Conservation (phyloP, 2,797 vertebrate species). For the Coendou prehensilis region DNA sequence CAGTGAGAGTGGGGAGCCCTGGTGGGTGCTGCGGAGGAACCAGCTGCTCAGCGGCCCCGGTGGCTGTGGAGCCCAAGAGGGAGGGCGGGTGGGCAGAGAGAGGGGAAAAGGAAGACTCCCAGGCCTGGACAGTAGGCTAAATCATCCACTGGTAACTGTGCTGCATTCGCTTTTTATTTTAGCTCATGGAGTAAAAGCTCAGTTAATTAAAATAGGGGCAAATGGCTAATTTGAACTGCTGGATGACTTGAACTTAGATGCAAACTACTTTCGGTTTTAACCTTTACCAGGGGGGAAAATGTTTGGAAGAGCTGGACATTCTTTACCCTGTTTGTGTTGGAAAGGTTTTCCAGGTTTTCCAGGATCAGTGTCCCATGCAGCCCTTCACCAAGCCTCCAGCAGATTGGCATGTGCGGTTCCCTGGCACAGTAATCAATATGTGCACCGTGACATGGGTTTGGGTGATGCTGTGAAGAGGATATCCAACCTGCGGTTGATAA, state of each 20-base stretch:
- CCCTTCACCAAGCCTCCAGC: background rate
- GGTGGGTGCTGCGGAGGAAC: background rate
- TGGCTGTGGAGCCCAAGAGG: no score
- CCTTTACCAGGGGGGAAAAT: background rate
- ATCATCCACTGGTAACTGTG: background rate
- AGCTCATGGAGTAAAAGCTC: background rate
- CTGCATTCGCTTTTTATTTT: background rate
- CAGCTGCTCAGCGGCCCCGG: no score
- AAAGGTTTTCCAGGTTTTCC: background rate
- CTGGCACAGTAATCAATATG: background rate
- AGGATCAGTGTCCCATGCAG: fast-evolving
- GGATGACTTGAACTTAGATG: background rate
- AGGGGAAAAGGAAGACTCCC: background rate
- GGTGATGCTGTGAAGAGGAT: background rate
- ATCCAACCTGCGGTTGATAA: background rate
- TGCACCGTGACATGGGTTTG: fast-evolving
- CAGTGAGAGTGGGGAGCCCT: no score
- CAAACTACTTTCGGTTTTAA: background rate
- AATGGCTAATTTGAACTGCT: background rate
- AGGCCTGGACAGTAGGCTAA: background rate
- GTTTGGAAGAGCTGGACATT: background rate
- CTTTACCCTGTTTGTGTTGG: background rate
- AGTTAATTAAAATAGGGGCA: background rate
- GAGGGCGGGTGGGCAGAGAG: background rate
- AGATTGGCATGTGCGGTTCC: background rate